Evolutionary conservation across 2,113 vertebrate genomes (phyloP).

Genomic region (Cygnus atratus): DNA sequence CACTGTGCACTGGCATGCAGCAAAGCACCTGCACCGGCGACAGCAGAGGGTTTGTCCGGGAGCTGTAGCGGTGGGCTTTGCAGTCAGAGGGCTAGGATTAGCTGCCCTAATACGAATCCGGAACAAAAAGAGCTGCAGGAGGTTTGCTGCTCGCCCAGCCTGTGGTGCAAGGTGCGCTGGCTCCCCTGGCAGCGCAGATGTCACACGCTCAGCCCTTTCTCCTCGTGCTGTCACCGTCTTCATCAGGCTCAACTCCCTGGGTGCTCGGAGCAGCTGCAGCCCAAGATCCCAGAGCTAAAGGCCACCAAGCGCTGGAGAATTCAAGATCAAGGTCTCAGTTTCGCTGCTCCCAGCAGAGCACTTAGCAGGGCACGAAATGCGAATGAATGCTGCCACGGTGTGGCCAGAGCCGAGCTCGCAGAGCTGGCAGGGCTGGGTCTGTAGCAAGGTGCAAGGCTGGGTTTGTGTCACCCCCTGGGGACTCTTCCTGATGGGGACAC

Average conservation of each 20-base stretch:
- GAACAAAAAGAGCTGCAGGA: not conserved
- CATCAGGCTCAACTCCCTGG: not conserved
- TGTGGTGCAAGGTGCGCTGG: fast-evolving
- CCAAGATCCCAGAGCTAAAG: not conserved
- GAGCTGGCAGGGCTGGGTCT: not conserved
- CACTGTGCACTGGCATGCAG: not conserved
- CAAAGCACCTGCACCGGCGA: fast-evolving
- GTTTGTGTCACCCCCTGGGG: not conserved
- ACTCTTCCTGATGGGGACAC: not conserved
- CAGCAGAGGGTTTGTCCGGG: not conserved
- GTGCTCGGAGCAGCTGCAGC: not conserved
- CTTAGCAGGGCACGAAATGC: fast-evolving
- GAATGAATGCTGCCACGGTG: constrained; percentile 56
- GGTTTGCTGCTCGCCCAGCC: not conserved
- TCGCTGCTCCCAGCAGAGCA: not conserved
- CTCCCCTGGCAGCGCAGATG: not conserved
- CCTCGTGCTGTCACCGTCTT: fast-evolving
- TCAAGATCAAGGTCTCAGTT: not conserved
- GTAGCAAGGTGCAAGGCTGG: not conserved
- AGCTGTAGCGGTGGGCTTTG: not conserved
- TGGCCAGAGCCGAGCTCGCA: not conserved
- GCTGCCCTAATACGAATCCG: not conserved
- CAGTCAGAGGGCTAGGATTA: not conserved
- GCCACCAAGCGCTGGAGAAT: not conserved
- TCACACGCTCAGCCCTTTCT: not conserved